A percentile compares a stretch with the other conserved stretches of the same genome.
These are phyloP conservation scores for Papilio protenor DNA, from an alignment of 2,888 invertebrate species.

Conservation along the genomic window DNA sequence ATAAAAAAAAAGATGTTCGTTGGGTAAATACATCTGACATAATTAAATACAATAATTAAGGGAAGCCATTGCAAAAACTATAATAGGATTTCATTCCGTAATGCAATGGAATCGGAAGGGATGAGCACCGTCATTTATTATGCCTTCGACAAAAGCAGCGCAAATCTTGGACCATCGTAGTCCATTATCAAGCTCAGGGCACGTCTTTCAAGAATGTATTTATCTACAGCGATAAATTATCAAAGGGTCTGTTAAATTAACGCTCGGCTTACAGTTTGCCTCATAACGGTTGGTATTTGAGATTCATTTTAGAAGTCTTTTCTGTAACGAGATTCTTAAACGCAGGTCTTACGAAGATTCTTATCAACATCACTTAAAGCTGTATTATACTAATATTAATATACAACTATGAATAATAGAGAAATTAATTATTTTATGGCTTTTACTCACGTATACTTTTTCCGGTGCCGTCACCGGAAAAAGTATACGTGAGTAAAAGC, in stretches of 20 bases:
- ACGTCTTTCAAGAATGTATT: conserved; percentile 23
- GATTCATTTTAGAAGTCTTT: background rate
- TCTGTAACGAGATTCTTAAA: background rate
- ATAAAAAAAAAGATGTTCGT: background rate
- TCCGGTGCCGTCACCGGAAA: no score
- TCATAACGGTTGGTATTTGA: background rate
- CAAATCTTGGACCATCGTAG: conserved; percentile 21
- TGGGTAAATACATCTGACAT: background rate
- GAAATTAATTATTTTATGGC: no score
- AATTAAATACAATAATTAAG: conserved; percentile 11
- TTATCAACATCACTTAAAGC: background rate
- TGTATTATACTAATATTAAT: no score
- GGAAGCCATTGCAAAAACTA: conserved; percentile 20
- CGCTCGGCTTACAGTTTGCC: conserved; percentile 11
- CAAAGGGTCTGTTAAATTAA: conserved; percentile 14
- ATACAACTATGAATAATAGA: no score
- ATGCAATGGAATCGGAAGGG: conserved; percentile 29
- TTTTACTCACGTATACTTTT: no score
- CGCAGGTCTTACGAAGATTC: background rate
- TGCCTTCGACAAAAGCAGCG: conserved; percentile 31
- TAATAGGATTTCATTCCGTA: conserved; percentile 9
- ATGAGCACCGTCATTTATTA: conserved; percentile 35
- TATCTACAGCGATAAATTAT: conserved; percentile 19
- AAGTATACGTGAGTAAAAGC: no score
- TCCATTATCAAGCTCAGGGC: conserved; percentile 20